Base-by-base conservation (phyloP, 2,888 invertebrate species). In the Drosophila fungiperda region DNA sequence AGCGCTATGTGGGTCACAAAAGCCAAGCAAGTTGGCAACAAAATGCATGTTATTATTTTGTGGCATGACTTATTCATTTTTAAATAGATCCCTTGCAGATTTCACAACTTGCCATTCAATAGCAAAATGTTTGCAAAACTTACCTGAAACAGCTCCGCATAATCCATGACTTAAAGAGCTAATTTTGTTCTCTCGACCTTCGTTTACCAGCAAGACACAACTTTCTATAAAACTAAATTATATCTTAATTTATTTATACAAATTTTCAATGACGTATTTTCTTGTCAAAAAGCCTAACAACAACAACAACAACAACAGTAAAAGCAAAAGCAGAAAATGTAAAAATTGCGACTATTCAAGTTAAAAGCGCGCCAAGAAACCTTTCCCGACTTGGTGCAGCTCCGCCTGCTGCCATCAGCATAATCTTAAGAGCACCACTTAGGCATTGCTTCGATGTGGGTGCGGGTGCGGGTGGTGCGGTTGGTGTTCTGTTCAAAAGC, bases 341-440 rank as follows among this genome's bases (percentile, higher is more conserved):
- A 53, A 50, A 66, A 81, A 68, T 65, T 62, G 62, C 48, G 48
- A 73, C 68, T 73, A 79, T 85, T 74, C 87, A 83, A 83, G 67
- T 70, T 69, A 87, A 73, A 80, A 80, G 77, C 69, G 79, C 68
- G 85, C 69, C 68, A 68, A 79, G 84, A 48, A 29, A 48, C 76
- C 88, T 80, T 87, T 79, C 29, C 29, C 49, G 55, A 50, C 15
- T 26, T 15, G 8, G 45, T 45, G 45, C 8, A 8, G 45, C 45
- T 45, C 57, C 66, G 57, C 66, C 60, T 76, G 85, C 83, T 87
- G 80, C 85, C 85, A 89, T 84, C 86, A 90, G 90, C 90, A 85
- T 69, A 85, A 85, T 82, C 86, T 85, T 78, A 78, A 85, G 85
- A 85, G 85, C 86, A 82, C 88, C 86, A 85, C 85, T 85, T 85